These are phyloP conservation scores for Gobio occitaniae DNA, from an alignment of 2,797 vertebrate genomes.

Conservation along the genomic window DNA sequence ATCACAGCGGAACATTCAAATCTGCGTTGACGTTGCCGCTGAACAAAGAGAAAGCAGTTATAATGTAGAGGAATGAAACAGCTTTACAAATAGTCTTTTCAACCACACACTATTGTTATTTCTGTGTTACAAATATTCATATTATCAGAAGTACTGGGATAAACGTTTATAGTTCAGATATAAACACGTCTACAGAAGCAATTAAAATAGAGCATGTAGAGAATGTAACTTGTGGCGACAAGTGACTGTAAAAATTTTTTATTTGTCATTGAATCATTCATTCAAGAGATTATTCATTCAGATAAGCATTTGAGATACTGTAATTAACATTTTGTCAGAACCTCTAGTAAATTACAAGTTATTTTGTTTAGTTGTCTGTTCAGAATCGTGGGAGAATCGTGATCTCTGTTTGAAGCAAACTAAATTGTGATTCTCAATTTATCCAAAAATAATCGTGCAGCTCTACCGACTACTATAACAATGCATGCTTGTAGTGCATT, in stretches of 20 bases:
- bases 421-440: not conserved
- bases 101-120: not conserved
- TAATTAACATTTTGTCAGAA: not conserved
- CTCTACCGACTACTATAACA: constrained; percentile 38
- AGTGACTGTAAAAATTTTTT: not conserved
- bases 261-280: not conserved
- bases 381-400: not conserved
- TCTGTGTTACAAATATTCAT: not conserved
- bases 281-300: not conserved
- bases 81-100: not conserved
- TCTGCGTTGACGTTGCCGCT: not conserved
- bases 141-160: not conserved
- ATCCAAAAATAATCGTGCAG: not conserved
- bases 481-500: constrained; percentile 72
- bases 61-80: not conserved
- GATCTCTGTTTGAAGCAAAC: not conserved
- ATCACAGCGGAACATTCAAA: not conserved
- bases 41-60: not conserved
- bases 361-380: not conserved
- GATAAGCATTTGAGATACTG: not conserved
- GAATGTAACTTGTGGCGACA: not conserved
- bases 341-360: too few relatives aligned
- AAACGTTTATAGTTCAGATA: not conserved
- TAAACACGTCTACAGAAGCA: not conserved
- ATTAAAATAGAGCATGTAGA: not conserved